phyloP scores from a whole-genome alignment of 2,113 vertebrate genomes.

The Psophia crepitans region DNA sequence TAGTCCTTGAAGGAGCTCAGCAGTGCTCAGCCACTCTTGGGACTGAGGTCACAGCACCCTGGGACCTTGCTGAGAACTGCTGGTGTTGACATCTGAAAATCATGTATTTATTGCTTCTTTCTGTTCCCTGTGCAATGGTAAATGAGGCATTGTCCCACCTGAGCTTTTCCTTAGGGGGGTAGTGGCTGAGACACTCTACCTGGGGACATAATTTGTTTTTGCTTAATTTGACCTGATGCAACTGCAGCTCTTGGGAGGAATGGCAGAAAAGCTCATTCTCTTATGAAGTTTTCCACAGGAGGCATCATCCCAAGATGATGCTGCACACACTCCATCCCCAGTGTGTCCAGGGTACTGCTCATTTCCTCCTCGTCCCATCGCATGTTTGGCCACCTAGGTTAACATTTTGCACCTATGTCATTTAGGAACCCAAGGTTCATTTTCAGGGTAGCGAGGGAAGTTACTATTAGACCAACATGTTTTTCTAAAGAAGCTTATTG shows the following conservation, averaged over 20 bases:
- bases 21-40: not conserved
- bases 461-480: not conserved
- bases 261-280: not conserved
- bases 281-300: not conserved
- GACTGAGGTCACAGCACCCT: not conserved
- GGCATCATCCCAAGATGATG: not conserved
- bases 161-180: constrained; percentile 22
- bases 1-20: not conserved
- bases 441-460: not conserved
- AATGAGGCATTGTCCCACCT: constrained; percentile 15
- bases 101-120: not conserved
- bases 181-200: not conserved
- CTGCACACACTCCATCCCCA: not conserved
- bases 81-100: not conserved
- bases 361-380: not conserved
- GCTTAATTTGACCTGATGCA: not conserved
- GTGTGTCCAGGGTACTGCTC: not conserved
- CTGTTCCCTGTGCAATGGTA: not conserved
- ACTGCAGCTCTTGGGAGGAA: not conserved
- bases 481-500: not conserved
- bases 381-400: not conserved
- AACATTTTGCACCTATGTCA: not conserved
- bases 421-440: not conserved
- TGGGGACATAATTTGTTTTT: not conserved
- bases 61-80: not conserved